A percentile compares a stretch with the other conserved stretches of the same genome.
Conservation (phyloP, 2,888 invertebrate species). For the Tigriopus californicus region DNA sequence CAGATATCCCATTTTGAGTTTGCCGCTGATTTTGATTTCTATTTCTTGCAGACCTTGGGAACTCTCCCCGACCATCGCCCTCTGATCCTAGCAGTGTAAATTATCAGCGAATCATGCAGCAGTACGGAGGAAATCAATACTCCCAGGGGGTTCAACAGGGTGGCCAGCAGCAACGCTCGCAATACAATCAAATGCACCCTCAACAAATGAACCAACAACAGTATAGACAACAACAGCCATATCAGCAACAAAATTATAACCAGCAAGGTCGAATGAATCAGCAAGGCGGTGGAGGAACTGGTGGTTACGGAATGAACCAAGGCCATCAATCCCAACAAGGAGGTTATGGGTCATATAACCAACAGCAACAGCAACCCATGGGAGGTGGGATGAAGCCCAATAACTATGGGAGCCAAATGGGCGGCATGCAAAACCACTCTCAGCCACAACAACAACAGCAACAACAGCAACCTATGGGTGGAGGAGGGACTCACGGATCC, state of each 20-base stretch:
- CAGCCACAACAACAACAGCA: conserved; percentile 6
- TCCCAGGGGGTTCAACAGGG: background rate
- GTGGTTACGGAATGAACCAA: background rate
- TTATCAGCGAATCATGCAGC: background rate
- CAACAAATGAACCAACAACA: background rate
- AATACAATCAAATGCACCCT: background rate
- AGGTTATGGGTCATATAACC: background rate
- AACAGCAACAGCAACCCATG: background rate
- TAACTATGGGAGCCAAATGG: background rate
- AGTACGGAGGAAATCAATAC: background rate
- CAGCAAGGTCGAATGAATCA: background rate
- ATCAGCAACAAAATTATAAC: background rate
- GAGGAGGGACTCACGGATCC: background rate
- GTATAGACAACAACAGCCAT: background rate
- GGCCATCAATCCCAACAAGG: background rate
- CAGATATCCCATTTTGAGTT: no score
- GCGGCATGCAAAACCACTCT: background rate
- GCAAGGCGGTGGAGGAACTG: background rate
- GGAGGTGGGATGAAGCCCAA: background rate
- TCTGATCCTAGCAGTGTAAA: background rate
- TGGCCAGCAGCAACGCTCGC: conserved; percentile 5
- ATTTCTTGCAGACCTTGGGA: background rate
- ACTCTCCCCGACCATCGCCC: conserved; percentile 2
- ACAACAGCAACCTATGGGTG: background rate
- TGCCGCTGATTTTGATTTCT: background rate